Evolutionary conservation across 2,113 vertebrate genomes (phyloP).

Genomic region (Ptilorrhoa leucosticta): DNA sequence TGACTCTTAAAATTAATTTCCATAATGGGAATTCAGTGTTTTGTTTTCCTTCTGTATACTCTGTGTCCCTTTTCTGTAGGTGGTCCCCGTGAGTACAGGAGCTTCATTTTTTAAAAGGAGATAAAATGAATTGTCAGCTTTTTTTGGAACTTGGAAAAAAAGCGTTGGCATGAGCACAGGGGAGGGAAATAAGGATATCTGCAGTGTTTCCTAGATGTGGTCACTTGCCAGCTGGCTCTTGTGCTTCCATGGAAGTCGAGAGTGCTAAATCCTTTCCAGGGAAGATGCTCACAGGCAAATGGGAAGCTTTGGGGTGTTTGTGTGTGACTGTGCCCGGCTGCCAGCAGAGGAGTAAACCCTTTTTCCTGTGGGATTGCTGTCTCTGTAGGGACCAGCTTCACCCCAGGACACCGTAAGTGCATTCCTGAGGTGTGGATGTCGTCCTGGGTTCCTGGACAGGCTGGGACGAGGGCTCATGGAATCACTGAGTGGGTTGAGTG

Average conservation of each 20-base stretch:
- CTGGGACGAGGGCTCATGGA: background rate
- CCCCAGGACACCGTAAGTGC: accelerated
- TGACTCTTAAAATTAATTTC: slow-evolving; percentile 60
- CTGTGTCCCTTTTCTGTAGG: background rate
- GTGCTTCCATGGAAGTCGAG: background rate
- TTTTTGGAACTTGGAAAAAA: background rate
- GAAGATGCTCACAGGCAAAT: accelerated
- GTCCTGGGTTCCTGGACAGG: background rate
- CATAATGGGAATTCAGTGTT: background rate
- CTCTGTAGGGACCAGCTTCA: accelerated
- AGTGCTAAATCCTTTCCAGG: background rate
- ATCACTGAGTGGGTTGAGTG: background rate
- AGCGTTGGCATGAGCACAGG: background rate
- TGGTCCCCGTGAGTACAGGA: background rate
- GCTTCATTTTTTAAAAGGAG: background rate
- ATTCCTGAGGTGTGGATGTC: accelerated
- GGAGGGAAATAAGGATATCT: background rate
- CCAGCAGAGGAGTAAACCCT: background rate
- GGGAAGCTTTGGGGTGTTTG: background rate
- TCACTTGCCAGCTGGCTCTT: background rate
- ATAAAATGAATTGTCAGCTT: background rate
- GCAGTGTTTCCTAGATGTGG: background rate
- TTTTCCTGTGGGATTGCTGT: background rate
- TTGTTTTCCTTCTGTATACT: background rate
- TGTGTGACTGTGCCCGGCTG: no score